Evolutionary conservation across 2,797 vertebrate species (phyloP).

Genomic region (Momotus momota): DNA sequence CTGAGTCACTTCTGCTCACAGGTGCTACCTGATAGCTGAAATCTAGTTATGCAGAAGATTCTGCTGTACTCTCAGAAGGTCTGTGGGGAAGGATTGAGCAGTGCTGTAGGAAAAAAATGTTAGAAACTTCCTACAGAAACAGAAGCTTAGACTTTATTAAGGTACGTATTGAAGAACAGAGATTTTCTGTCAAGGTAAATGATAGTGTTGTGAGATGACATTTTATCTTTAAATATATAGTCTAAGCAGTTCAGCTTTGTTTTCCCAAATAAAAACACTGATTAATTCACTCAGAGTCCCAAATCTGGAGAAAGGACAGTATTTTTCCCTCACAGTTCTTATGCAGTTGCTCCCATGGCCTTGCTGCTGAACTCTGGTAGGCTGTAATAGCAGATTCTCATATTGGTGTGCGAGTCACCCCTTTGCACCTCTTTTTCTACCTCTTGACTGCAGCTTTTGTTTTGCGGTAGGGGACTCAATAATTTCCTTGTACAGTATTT

Average conservation of each 20-base stretch:
- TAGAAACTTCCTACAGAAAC: neutral
- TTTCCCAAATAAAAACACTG: neutral
- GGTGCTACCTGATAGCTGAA: neutral
- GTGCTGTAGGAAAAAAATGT: neutral
- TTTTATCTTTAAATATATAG: neutral
- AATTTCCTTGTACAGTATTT: neutral
- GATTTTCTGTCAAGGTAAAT: neutral
- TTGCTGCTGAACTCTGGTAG: neutral
- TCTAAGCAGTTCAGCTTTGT: neutral
- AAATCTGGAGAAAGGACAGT: neutral
- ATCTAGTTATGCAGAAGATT: neutral
- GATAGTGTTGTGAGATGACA: neutral
- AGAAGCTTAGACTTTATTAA: neutral
- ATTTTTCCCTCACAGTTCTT: neutral
- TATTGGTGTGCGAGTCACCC: neutral
- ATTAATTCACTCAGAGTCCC: neutral
- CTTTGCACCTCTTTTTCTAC: neutral
- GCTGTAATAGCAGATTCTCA: neutral
- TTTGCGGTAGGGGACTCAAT: neutral
- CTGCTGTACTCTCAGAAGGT: neutral
- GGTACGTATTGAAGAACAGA: neutral
- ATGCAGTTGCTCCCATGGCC: neutral
- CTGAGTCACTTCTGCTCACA: neutral
- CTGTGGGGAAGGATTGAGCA: neutral
- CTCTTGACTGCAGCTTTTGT: neutral